These are phyloP conservation scores for Fistularia commersonii DNA, from an alignment of 2,797 vertebrate species.

Conservation along the genomic window DNA sequence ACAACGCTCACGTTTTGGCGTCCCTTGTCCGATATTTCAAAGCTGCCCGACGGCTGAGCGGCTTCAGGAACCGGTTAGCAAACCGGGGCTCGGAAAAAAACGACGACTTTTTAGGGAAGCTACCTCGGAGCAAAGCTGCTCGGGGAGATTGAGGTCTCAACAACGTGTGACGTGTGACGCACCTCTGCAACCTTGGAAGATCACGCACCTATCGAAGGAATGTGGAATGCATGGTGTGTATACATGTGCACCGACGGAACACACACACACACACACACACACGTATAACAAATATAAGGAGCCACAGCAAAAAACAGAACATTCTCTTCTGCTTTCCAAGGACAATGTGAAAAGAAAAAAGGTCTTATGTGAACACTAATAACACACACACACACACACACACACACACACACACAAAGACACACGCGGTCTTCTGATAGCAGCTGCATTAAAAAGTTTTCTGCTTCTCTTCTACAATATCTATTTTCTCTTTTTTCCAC, in stretches of 20 bases:
- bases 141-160: too few relatives aligned
- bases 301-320: conserved; percentile 18
- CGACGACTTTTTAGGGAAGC: too few relatives aligned
- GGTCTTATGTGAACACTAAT: conserved; percentile 29
- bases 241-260: conserved; percentile 45
- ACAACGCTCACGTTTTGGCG: too few relatives aligned
- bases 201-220: conserved; percentile 48
- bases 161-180: too few relatives aligned
- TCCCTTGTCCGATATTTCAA: too few relatives aligned
- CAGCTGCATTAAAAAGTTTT: neutral
- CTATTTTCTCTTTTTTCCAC: conserved; percentile 6
- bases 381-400: conserved; percentile 10
- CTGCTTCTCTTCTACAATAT: neutral
- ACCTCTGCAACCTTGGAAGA: too few relatives aligned
- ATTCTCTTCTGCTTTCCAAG: conserved; percentile 25
- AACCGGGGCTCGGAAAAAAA: too few relatives aligned
- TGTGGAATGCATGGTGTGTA: conserved; percentile 59
- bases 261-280: conserved; percentile 19
- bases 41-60: too few relatives aligned
- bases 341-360: conserved; percentile 20
- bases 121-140: conserved; percentile 45
- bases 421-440: neutral
- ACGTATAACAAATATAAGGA: conserved; percentile 16
- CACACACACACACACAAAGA: too few relatives aligned
- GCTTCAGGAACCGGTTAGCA: too few relatives aligned